Base-by-base conservation (phyloP, 1,140 invertebrate genomes). In the Mylabris phalerata region DNA sequence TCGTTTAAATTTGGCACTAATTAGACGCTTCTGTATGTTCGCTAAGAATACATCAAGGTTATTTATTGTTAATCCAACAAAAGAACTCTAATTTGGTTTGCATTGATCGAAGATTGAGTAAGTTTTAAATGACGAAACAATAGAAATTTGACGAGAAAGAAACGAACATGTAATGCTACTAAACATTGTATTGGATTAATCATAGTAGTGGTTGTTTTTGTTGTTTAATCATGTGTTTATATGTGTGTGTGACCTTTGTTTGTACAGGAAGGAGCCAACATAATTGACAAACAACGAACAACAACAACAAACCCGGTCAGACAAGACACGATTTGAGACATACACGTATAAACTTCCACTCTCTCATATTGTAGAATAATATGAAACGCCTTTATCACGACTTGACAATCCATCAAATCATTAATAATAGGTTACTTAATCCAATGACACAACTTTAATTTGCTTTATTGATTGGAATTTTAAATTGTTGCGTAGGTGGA, bases 321-420 rank as follows among this genome's bases (percentile, higher is more conserved):
- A 57, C 60, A 47, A 59, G 50, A 49, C 63, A 62, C 63, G 63
- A 60, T 60, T 61, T 52, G 47, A 61, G 48, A 59, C 52, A 48
- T 52, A 32, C 32, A 32, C 32, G 4, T 32, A 32, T 7, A 32
- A 5, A 32, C 7, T 5, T 32, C 32, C 1, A 46, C 55, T 52
- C 50, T 57, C 7, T 32, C 32, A 32, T 32, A 32, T 32, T 32
- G 7, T 32, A 32, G 19, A 32, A 57, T 54, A 59, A 62, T 56
- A 54, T 57, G 59, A 62, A 65, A 65, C 60, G 63, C 60, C 60
- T 65, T 59, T 58, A 60, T 65, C 63, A 65, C 63, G 63, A 65
- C 46, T 54, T 55, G 56, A 60, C 63, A 62, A 62, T 65, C 60
- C 54, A 65, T 65, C 63, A 62, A 62, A 32, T 56, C 42, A 62